phyloP scores from a whole-genome alignment of 2,888 invertebrate genomes.

The Netelia virgata region DNA sequence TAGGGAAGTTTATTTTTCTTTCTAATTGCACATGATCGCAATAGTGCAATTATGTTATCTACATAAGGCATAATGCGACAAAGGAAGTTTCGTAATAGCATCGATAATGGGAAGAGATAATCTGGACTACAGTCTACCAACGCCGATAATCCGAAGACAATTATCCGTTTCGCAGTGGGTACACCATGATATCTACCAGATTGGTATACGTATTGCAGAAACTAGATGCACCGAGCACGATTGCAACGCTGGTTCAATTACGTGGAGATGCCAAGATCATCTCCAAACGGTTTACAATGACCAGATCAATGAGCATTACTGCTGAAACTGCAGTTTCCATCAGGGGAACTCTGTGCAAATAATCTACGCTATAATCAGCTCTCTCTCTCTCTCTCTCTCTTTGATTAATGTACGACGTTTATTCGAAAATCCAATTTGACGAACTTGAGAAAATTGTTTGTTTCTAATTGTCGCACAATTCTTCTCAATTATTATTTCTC shows the following conservation, averaged over 20 bases:
- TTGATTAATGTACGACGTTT: background rate
- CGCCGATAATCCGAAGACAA: background rate
- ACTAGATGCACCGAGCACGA: background rate
- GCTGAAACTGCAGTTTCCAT: background rate
- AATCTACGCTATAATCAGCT: background rate
- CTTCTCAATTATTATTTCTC: too few relatives aligned
- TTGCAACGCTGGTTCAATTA: constrained; percentile 1
- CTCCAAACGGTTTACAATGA: constrained; percentile 13
- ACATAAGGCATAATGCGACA: background rate
- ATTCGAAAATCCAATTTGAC: background rate
- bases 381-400: background rate
- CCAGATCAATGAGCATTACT: constrained; percentile 1
- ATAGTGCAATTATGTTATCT: background rate
- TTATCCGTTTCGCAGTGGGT: background rate
- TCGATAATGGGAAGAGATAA: constrained; percentile 1
- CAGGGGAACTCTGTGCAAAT: background rate
- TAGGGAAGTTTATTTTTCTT: background rate
- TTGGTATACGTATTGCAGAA: background rate
- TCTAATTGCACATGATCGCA: background rate
- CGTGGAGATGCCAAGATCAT: background rate
- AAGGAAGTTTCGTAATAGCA: background rate
- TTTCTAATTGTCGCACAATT: too few relatives aligned
- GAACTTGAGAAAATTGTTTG: too few relatives aligned
- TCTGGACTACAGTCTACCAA: background rate
- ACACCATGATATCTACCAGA: background rate